Evolutionary conservation across 92 coral and sea anemone genomes (phyloP), one percentile per base, ranked within the genome.

Genomic region (Plumapathes pennacea): DNA sequence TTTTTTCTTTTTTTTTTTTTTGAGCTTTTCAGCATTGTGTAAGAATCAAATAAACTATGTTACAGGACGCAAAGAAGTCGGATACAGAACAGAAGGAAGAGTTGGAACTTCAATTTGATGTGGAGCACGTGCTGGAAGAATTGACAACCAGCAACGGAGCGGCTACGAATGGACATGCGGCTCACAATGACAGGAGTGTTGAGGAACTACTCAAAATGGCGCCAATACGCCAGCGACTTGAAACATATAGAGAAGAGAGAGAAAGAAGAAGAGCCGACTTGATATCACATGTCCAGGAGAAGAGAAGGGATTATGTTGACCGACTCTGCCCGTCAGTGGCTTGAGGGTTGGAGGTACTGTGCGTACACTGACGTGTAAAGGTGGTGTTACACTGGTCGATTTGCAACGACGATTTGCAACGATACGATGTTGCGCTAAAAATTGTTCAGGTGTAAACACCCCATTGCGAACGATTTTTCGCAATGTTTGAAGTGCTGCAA

Each of bases 71-170:
- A 26, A 83, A 61, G 39, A 79, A 75, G 19, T 57, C 58, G 49
- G 63, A 76, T 13, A 41, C 10, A 20, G 32, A 55, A 25, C 70
- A 80, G 39, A 65, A 71, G 38, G 23, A 24, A 31, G 96, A 89
- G 26, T 56, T 77, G 41, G 96, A 89, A 36, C 28, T 88, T 14
- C 76, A 84, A 28, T 71, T 76, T 55, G 92, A 84, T 12, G 57
- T 84, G 10, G 77, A 81, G 6, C 65, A 85, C 55, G 44, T 64
- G 6, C 47, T 63, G 12, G 77, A 12, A 69, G 69, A 54, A 25
- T 18, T 47, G 5, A 20, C 37, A 11, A 34, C 73, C 8, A 3
- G 30, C 4, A 66, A 66, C 14, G 62, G 73, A n/a, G 19, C 25
- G 0, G 10, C 32, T 20, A 24, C 52, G 4, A 69, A 61, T 3